A percentile compares a stretch with the other conserved stretches of the same genome.
phyloP scores from a whole-genome alignment of 2,888 invertebrate genomes.

The Caenorhabditis plicata region DNA sequence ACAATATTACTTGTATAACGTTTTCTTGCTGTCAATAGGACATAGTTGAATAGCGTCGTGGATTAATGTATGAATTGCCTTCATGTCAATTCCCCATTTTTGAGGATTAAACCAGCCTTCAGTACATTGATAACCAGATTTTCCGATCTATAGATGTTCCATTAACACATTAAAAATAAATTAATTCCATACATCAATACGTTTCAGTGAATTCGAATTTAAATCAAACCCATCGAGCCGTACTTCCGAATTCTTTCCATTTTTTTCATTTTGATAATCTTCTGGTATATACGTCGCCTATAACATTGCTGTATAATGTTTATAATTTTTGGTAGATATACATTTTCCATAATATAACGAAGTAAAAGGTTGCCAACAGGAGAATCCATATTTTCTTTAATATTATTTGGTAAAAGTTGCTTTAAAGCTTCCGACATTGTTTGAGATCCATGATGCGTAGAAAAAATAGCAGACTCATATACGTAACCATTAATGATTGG shows the following conservation, averaged over 20 bases:
- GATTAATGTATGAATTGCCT: constrained; percentile 71
- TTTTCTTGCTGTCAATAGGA: constrained; percentile 71
- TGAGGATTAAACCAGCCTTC: constrained; percentile 71
- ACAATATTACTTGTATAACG: constrained; percentile 28
- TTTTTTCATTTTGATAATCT: constrained; percentile 67
- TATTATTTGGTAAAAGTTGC: constrained; percentile 41
- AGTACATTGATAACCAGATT: constrained; percentile 68
- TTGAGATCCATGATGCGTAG: constrained; percentile 70
- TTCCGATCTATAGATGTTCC: constrained; percentile 66
- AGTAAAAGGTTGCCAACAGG: constrained; percentile 69
- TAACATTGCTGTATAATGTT: constrained; percentile 1
- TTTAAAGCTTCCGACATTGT: constrained; percentile 66
- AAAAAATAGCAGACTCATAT: constrained; percentile 69
- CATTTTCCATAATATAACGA: constrained; percentile 69
- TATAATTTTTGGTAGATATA: constrained; percentile 19
- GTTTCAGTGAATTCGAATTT: constrained; percentile 28
- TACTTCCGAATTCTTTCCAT: constrained; percentile 22
- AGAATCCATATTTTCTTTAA: constrained; percentile 63
- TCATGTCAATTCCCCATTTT: constrained; percentile 71
- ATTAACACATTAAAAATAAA: no score
- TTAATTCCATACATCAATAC: constrained; percentile 36
- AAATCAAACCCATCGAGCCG: constrained; percentile 34
- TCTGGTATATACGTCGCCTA: constrained; percentile 68
- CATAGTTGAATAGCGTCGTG: constrained; percentile 71
- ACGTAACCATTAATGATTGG: constrained; percentile 71